Base-by-base conservation (phyloP, 1,140 invertebrate genomes). In the Drosophila triauraria region DNA sequence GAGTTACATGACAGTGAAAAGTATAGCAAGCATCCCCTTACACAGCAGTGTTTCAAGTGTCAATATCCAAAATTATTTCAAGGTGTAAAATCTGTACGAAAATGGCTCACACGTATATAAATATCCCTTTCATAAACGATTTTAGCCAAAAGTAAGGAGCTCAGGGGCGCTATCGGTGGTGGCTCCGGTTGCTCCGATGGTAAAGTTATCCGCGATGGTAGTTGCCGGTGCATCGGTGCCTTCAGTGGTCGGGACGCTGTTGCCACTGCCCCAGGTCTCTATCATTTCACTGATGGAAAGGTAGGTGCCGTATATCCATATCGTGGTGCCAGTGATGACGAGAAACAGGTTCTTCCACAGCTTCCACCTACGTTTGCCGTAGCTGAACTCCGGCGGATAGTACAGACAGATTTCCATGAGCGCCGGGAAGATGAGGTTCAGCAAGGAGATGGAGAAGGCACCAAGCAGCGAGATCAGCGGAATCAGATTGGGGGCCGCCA, bases 341-440 rank as follows among this genome's bases (percentile, higher is more conserved):
- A 86, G 23, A 0, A 68, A 0, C 0, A 72, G 59, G 27, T 86
- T 47, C 53, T 85, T 85, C 35, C 42, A n/a, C 0, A 85, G 53
- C 25, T 43, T 81, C 82, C 78, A 85, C 3, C 13, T 42, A 0
- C 46, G 12, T 2, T 5, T 25, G 4, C 82, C 82, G 43, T 51
- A 56, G 2, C 53, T 50, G 7, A 15, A 23, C 25, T 46, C 4
- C 30, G 58, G 47, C 9, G 63, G 68, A 40, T 56, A 71, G 17
- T 40, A 42, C 23, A 85, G 65, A 20, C 78, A 78, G 1, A 85
- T 47, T 3, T 85, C 78, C 4, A 81, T 65, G 5, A 46, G 17
- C 2, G 72, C 65, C 2, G 82, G 82, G 17, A 80, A 85, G 25
- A 85, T 47, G 2, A 85, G 23, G 48, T 85, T 85, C 15, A 85